Evolutionary conservation across 1,140 invertebrate genomes (phyloP).

Genomic region (Zaprionus taronus): DNA sequence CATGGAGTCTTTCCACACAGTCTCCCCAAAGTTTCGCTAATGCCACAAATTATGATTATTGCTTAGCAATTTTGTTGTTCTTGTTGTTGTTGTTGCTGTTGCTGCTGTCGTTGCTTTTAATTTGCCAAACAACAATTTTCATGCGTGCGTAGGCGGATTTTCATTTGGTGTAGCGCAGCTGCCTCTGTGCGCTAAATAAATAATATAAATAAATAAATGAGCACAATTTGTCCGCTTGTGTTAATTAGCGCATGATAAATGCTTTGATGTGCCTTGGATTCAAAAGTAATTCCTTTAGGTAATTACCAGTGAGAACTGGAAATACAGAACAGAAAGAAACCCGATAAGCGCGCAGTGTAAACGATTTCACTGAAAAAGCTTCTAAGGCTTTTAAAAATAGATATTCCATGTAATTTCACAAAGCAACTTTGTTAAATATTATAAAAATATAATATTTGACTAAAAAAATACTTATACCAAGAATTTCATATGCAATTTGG

Average conservation of each 20-base stretch:
- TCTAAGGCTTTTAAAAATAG: background rate
- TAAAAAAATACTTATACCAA: background rate
- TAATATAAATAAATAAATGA: conserved; percentile 18
- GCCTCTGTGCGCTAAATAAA: conserved; percentile 31
- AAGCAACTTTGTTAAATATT: background rate
- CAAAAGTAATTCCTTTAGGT: conserved; percentile 14
- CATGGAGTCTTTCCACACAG: background rate
- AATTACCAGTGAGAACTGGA: background rate
- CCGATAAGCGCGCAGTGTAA: background rate
- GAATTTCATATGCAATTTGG: background rate
- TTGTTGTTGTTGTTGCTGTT: background rate
- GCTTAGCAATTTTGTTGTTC: conserved; percentile 64
- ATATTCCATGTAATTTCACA: background rate
- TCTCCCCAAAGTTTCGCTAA: conserved; percentile 40
- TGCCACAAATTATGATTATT: conserved; percentile 79
- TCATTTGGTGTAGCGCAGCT: conserved; percentile 41
- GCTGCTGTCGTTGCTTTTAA: conserved; percentile 48
- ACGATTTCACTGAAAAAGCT: background rate
- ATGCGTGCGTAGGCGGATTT: conserved; percentile 41
- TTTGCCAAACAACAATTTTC: conserved; percentile 47
- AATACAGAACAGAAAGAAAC: background rate
- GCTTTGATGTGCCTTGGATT: conserved; percentile 37
- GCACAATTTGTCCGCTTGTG: conserved; percentile 11
- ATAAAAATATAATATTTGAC: background rate
- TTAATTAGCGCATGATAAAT: conserved; percentile 63